Evolutionary conservation across 2,113 vertebrate genomes (phyloP).

Genomic region (Dasyprocta punctata): DNA sequence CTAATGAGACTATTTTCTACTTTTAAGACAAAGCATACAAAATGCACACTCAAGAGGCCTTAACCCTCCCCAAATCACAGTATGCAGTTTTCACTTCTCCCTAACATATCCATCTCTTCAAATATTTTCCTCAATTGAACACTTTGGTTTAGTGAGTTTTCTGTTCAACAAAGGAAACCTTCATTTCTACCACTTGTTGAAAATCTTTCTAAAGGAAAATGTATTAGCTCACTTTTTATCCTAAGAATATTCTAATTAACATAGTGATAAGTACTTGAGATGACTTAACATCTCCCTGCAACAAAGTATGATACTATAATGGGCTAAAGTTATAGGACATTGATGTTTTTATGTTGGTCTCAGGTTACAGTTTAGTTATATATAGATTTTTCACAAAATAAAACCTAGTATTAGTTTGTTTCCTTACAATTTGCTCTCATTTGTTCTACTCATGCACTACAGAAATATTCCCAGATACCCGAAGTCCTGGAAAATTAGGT

Average conservation of each 20-base stretch:
- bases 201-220: constrained; percentile 53
- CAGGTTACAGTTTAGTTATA: not conserved
- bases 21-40: constrained; percentile 37
- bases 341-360: not conserved
- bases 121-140: constrained; percentile 13
- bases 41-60: not conserved
- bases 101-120: not conserved
- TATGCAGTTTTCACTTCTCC: not conserved
- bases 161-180: constrained; percentile 20
- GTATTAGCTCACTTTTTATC: not conserved
- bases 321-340: not conserved
- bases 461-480: not conserved
- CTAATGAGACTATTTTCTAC: constrained; percentile 7
- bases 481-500: not conserved
- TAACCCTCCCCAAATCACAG: not conserved
- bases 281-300: constrained; percentile 1
- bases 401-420: not conserved
- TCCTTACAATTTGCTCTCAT: constrained; percentile 20
- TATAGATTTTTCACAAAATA: constrained; percentile 26
- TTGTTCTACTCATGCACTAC: not conserved
- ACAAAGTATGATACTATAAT: not conserved
- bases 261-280: constrained; percentile 14
- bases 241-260: constrained; percentile 13
- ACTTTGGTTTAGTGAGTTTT: not conserved
- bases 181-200: not conserved